A percentile compares a stretch with the other conserved stretches of the same genome.
These are phyloP conservation scores for Scaptomyza polygonia DNA, from an alignment of 2,888 invertebrate species.

Conservation along the genomic window DNA sequence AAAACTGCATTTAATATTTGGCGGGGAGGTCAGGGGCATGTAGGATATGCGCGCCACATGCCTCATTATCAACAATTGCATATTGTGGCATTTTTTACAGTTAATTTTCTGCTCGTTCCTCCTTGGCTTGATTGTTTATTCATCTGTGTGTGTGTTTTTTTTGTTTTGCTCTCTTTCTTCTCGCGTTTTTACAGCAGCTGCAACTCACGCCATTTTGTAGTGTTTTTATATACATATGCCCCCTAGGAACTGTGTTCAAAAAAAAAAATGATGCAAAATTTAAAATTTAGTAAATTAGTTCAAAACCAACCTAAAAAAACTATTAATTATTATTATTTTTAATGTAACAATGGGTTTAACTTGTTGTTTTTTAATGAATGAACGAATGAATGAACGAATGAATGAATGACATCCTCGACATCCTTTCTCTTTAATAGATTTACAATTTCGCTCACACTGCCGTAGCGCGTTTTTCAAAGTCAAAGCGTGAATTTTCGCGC, in stretches of 20 bases:
- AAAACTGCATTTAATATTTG: slow-evolving; percentile 14
- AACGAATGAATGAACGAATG: not conserved
- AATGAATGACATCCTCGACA: not conserved
- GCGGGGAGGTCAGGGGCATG: slow-evolving; percentile 15
- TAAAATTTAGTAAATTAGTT: too few species aligned
- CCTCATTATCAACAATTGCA: slow-evolving; percentile 78
- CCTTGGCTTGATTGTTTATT: slow-evolving; percentile 9
- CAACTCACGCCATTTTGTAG: slow-evolving; percentile 46
- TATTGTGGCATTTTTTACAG: slow-evolving; percentile 78
- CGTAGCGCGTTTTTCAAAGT: not conserved
- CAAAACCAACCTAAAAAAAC: too few species aligned
- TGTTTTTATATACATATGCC: slow-evolving; percentile 2
- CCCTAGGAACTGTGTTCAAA: not conserved
- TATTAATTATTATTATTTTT: too few species aligned
- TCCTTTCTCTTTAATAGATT: not conserved
- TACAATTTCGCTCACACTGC: slow-evolving; percentile 9
- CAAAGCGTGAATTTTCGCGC: slow-evolving; percentile 45
- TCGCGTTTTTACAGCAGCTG: slow-evolving; percentile 32
- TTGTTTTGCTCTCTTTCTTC: not conserved
- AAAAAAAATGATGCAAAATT: too few species aligned
- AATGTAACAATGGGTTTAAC: too few species aligned
- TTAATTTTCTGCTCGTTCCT: slow-evolving; percentile 57
- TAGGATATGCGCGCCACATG: slow-evolving; percentile 75
- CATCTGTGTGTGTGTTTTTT: not conserved
- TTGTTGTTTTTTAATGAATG: too few species aligned